These are phyloP conservation scores for Lasiommata megera DNA, from an alignment of 2,888 invertebrate species.

Conservation along the genomic window DNA sequence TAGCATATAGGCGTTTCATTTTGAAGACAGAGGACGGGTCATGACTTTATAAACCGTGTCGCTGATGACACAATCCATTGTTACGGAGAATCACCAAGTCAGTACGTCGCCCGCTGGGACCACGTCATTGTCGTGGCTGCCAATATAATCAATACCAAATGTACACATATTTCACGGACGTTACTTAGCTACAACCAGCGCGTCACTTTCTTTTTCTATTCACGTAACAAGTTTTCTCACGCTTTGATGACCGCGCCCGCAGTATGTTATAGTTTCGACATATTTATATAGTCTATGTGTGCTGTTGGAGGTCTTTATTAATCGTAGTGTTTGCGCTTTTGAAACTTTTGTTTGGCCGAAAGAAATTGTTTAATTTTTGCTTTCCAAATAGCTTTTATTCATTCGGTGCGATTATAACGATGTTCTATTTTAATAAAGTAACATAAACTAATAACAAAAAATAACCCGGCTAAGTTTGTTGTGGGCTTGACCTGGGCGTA, in stretches of 20 bases:
- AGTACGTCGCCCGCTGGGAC: slow-evolving; percentile 9
- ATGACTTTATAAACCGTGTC: slow-evolving; percentile 15
- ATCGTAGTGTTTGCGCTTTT: background rate
- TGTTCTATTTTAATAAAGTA: no score
- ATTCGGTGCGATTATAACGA: no score
- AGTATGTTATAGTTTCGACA: slow-evolving; percentile 29
- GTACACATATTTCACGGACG: slow-evolving; percentile 27
- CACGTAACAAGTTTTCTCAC: slow-evolving; percentile 37
- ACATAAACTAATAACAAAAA: no score
- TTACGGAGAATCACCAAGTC: slow-evolving; percentile 17
- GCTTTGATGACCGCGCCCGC: slow-evolving; percentile 31
- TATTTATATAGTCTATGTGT: slow-evolving; percentile 19
- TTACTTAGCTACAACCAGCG: slow-evolving; percentile 21
- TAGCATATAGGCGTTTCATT: no score
- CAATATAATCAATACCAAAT: slow-evolving; percentile 24
- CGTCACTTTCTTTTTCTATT: slow-evolving; percentile 38
- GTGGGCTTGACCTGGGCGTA: no score
- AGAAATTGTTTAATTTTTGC: slow-evolving; percentile 7
- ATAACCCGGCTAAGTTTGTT: no score
- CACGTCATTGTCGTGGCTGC: slow-evolving; percentile 20
- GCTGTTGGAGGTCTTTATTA: slow-evolving; percentile 22
- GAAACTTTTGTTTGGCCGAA: background rate
- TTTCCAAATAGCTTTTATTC: background rate
- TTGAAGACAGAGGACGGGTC: slow-evolving; percentile 4
- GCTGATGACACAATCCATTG: slow-evolving; percentile 22